A percentile compares a stretch with the other conserved stretches of the same genome.
phyloP scores from a whole-genome alignment of 2,888 invertebrate species.

The Nasonovia ribisnigri region DNA sequence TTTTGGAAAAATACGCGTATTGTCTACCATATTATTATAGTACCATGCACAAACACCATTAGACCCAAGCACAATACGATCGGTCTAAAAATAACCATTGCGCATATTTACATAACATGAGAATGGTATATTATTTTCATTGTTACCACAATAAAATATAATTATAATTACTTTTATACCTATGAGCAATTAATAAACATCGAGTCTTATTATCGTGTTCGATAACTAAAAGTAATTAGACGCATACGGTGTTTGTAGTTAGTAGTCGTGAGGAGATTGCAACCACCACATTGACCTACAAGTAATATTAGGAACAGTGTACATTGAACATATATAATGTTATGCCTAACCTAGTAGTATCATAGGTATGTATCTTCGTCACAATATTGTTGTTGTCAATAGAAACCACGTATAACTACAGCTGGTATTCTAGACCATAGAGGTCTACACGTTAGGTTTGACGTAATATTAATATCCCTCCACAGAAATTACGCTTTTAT shows the following conservation, averaged over 20 bases:
- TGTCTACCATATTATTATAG: background rate
- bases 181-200: background rate
- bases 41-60: background rate
- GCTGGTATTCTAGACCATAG: background rate
- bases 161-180: background rate
- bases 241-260: background rate
- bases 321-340: background rate
- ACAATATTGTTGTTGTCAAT: background rate
- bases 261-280: background rate
- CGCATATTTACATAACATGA: background rate
- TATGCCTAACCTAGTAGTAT: background rate
- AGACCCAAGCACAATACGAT: background rate
- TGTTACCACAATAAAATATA: background rate
- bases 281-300: slow-evolving; percentile 6
- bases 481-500: background rate
- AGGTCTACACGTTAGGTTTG: background rate
- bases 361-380: background rate
- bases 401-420: background rate
- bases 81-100: background rate
- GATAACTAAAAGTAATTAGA: background rate
- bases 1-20: background rate
- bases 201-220: background rate
- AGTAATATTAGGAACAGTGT: background rate
- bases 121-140: background rate
- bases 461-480: background rate